These are phyloP conservation scores for Megaceryle torquata DNA, from an alignment of 2,113 vertebrate genomes.

Conservation along the genomic window DNA sequence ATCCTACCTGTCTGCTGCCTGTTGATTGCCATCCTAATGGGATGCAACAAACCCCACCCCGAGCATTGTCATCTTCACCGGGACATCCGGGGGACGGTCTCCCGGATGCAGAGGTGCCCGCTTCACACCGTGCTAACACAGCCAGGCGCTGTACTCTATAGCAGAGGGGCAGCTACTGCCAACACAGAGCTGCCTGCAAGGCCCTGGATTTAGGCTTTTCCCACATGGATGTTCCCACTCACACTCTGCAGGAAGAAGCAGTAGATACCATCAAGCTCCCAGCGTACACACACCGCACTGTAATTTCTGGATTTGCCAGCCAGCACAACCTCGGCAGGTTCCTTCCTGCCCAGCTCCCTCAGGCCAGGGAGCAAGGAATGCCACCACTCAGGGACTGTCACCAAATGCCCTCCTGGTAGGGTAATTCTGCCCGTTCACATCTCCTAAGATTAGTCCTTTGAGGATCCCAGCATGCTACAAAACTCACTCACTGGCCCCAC, in stretches of 20 bases:
- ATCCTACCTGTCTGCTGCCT: not conserved
- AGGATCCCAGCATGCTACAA: not conserved
- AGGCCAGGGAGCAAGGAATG: not conserved
- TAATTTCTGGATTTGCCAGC: not conserved
- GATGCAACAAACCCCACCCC: not conserved
- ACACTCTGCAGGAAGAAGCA: too few species aligned
- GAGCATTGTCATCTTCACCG: not conserved
- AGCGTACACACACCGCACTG: rapidly evolving
- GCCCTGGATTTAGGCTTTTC: not conserved
- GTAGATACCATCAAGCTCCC: not conserved
- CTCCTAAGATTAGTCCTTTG: not conserved
- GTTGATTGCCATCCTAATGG: rapidly evolving
- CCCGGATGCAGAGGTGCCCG: not conserved
- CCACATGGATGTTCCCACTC: rapidly evolving
- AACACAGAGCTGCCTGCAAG: not conserved
- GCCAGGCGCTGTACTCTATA: not conserved
- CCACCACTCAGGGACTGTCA: not conserved
- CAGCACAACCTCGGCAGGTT: not conserved
- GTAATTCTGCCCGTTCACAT: not conserved
- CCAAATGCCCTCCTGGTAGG: not conserved
- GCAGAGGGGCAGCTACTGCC: not conserved
- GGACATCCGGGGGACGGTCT: not conserved
- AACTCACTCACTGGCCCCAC: not conserved
- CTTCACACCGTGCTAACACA: not conserved
- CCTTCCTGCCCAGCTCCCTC: not conserved